A percentile compares a stretch with the other conserved stretches of the same genome.
Conservation (phyloP, 2,113 vertebrate genomes). For the Verasper variegatus region DNA sequence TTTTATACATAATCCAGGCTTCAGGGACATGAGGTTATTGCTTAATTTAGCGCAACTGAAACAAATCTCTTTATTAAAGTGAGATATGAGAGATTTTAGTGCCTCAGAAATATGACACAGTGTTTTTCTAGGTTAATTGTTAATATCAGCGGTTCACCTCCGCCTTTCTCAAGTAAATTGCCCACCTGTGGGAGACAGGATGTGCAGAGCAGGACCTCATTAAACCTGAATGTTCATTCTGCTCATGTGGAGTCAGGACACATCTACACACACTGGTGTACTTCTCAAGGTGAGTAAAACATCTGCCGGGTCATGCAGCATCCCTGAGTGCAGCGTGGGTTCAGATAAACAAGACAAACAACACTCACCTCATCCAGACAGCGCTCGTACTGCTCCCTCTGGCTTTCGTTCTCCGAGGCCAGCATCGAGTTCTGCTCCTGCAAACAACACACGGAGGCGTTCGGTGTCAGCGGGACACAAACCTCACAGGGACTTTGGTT, state of each 20-base stretch:
- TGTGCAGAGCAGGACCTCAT: constrained; percentile 19
- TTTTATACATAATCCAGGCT: constrained; percentile 7
- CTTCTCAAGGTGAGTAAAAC: constrained; percentile 8
- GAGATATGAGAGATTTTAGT: background rate
- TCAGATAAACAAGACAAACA: background rate
- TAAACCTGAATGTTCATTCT: constrained; percentile 16
- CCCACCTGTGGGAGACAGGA: constrained; percentile 13
- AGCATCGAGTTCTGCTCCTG: constrained; percentile 90
- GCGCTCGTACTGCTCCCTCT: constrained; percentile 92
- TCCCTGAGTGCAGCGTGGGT: background rate
- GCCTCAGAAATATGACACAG: constrained; percentile 4
- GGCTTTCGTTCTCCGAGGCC: constrained; percentile 91
- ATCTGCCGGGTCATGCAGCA: background rate
- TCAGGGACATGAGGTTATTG: background rate
- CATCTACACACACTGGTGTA: background rate
- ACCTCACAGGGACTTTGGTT: constrained; percentile 8
- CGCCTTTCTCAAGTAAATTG: constrained; percentile 15
- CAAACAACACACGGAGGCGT: constrained; percentile 54
- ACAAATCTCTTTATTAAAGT: background rate
- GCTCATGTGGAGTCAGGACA: background rate
- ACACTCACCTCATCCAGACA: constrained; percentile 92
- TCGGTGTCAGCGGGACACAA: constrained; percentile 35
- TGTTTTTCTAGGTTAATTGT: constrained; percentile 13
- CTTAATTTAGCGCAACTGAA: background rate
- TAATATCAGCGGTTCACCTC: constrained; percentile 27